Evolutionary conservation across 2,797 vertebrate genomes (phyloP).

Genomic region (Kryptopterus vitreolus): DNA sequence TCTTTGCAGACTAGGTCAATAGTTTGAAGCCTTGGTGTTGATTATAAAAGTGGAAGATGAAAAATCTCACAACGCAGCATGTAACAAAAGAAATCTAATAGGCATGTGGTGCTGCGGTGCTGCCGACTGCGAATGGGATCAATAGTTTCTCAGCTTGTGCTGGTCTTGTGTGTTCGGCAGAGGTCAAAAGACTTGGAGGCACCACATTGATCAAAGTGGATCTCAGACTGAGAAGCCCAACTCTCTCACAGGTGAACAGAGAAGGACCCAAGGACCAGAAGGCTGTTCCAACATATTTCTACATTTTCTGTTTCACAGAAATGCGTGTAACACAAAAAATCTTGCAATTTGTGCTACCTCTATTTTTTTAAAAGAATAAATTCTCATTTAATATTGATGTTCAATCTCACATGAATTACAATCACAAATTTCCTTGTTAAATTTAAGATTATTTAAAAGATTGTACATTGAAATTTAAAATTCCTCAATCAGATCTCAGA

Average conservation of each 20-base stretch:
- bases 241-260: constrained; percentile 17
- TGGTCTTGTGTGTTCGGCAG: constrained; percentile 29
- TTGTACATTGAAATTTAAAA: too few species aligned
- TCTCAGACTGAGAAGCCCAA: constrained; percentile 35
- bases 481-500: too few species aligned
- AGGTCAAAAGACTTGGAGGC: constrained; percentile 46
- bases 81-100: constrained; percentile 45
- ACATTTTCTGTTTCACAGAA: constrained; percentile 2
- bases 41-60: constrained; percentile 32
- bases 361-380: background rate
- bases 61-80: constrained; percentile 33
- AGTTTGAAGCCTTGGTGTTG: constrained; percentile 13
- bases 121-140: constrained; percentile 39
- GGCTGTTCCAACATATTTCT: background rate
- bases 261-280: background rate
- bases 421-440: too few species aligned
- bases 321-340: too few species aligned
- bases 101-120: constrained; percentile 44
- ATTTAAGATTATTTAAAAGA: too few species aligned
- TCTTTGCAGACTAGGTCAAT: constrained; percentile 14
- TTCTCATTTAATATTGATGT: background rate
- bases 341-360: background rate
- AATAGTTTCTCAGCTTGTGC: constrained; percentile 40
- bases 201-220: constrained; percentile 44
- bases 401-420: background rate